Evolutionary conservation across 2,888 invertebrate genomes (phyloP), one percentile per base, ranked within the genome.

Genomic region (Chelonus formosanus): DNA sequence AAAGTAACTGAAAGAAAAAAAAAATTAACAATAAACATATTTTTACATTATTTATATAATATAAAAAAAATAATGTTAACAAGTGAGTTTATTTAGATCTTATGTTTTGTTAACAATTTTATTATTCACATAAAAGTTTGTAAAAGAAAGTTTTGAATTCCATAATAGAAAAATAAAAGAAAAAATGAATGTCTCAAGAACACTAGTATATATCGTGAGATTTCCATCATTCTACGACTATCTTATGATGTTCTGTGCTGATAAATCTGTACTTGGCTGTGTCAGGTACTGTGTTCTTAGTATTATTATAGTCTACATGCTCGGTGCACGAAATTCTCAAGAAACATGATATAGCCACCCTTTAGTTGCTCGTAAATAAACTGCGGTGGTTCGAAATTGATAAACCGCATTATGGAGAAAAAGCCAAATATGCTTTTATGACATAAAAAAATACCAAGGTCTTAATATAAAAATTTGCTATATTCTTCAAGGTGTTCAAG

Each of bases 241-340:
- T 61, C 52, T 44, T 10, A 10, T 44, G 20, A 43, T 52, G n/a
- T 32, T 40, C 43, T 35, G n/a, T 31, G 32, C 31, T 43, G 53
- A 61, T 61, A 53, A 61, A 44, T 61, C 44, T 61, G 61, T 61
- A 44, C 53, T 53, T 52, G 61, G 44, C 34, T 53, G 61, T 61
- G 53, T 61, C 61, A 53, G 35, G 61, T 52, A 53, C 53, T 35
- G 32, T 7, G 34, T 35, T 52, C 60, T 61, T 61, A 32, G 52
- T 52, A 43, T 20, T 61, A 44, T 34, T 52, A 60, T 60, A 35
- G 32, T 57, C 34, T 47, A 58, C 45, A 47, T 35, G 31, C 20
- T 44, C 2, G 43, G 40, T 44, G 44, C 44, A 61, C 44, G 53
- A 61, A 40, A 61, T 61, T 61, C 34, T 31, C 43, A n/a, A 50